phyloP scores from a whole-genome alignment of 2,113 vertebrate genomes.

The Thamnaconus septentrionalis region DNA sequence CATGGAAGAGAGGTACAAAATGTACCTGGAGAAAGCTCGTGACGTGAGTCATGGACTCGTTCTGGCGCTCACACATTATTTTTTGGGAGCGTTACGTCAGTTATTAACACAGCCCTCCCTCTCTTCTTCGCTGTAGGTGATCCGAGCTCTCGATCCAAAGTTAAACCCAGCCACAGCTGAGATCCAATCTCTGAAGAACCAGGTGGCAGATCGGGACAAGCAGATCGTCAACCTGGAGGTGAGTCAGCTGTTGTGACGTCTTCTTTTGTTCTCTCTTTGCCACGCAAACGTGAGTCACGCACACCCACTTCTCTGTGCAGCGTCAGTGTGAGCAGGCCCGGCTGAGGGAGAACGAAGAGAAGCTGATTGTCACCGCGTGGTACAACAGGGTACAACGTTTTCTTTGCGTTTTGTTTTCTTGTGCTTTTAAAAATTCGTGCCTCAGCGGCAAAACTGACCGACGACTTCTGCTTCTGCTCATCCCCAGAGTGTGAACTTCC shows the following conservation, averaged over 20 bases:
- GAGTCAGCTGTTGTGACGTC: constrained; percentile 21
- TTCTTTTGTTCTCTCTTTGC: not conserved
- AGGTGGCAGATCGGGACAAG: constrained; percentile 88
- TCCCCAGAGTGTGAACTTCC: constrained; percentile 87
- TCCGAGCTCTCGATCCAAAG: constrained; percentile 94
- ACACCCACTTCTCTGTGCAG: constrained; percentile 60
- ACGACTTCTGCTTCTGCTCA: not conserved
- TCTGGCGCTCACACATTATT: not conserved
- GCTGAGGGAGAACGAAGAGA: constrained; percentile 92
- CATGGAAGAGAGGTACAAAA: constrained; percentile 98
- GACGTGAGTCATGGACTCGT: constrained; percentile 79
- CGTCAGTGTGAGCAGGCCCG: constrained; percentile 90
- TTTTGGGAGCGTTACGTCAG: not conserved
- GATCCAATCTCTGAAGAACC: constrained; percentile 90
- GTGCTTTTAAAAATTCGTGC: not conserved
- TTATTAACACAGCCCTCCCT: not conserved
- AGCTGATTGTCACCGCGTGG: constrained; percentile 95
- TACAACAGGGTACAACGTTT: constrained; percentile 88
- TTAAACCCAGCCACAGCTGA: constrained; percentile 94
- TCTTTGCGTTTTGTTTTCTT: not conserved
- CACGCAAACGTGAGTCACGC: not conserved
- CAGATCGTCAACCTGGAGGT: constrained; percentile 89
- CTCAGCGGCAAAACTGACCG: not conserved
- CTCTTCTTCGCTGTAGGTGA: constrained; percentile 80
- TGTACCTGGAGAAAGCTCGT: constrained; percentile 97